phyloP scores from a whole-genome alignment of 2,888 invertebrate genomes.

The Aspidiotus destructor region DNA sequence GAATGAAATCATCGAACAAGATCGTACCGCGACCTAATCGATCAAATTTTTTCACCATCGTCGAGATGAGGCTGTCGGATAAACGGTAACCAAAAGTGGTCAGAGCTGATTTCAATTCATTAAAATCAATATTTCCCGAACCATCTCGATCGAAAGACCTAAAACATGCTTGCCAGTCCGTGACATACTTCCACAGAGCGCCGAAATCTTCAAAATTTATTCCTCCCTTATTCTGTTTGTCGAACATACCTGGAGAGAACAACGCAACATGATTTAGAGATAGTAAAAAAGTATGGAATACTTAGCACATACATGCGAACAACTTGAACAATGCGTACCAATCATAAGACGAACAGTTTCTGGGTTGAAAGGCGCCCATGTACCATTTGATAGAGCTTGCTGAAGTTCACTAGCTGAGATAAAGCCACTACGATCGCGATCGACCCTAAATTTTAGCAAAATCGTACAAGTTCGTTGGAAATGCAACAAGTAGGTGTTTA shows the following conservation, averaged over 20 bases:
- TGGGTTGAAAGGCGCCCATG: constrained; percentile 95
- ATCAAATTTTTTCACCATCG: constrained; percentile 87
- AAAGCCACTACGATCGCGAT: constrained; percentile 73
- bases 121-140: constrained; percentile 73
- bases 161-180: constrained; percentile 96
- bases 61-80: constrained; percentile 67
- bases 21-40: constrained; percentile 78
- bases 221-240: constrained; percentile 75
- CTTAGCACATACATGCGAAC: neutral
- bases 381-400: constrained; percentile 86
- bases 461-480: neutral
- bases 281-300: too few species aligned
- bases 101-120: constrained; percentile 83
- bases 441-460: constrained; percentile 47
- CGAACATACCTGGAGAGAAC: constrained; percentile 58
- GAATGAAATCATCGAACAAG: constrained; percentile 96
- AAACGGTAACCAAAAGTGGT: constrained; percentile 81
- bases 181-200: constrained; percentile 94
- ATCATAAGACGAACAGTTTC: constrained; percentile 96
- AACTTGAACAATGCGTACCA: constrained; percentile 49
- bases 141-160: constrained; percentile 86
- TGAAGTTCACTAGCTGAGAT: constrained; percentile 85
- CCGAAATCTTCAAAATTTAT: constrained; percentile 93
- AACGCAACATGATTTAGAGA: neutral
- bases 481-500: neutral